These are phyloP conservation scores for Eupeodes corollae DNA, from an alignment of 1,140 invertebrate genomes.

Conservation along the genomic window DNA sequence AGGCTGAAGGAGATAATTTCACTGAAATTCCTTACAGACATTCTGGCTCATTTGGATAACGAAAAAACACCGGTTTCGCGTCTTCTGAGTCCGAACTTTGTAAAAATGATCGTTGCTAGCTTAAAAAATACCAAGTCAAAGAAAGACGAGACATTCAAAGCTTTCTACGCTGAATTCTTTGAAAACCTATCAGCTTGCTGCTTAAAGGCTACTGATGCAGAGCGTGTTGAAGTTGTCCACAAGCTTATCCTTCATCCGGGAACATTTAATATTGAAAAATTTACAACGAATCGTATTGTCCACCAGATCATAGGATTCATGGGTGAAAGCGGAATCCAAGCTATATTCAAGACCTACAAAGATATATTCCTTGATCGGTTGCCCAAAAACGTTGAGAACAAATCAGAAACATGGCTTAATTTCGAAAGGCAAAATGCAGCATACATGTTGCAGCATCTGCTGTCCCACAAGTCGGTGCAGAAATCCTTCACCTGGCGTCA, in stretches of 20 bases:
- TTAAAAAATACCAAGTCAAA: slow-evolving; percentile 41
- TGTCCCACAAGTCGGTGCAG: slow-evolving; percentile 47
- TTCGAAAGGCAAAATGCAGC: slow-evolving; percentile 52
- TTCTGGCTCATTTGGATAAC: slow-evolving; percentile 15
- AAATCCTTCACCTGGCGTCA: slow-evolving; percentile 51
- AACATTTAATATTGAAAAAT: slow-evolving; percentile 58
- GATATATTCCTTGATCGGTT: slow-evolving; percentile 45
- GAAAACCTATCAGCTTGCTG: slow-evolving; percentile 40
- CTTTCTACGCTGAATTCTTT: slow-evolving; percentile 42
- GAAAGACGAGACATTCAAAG: slow-evolving; percentile 38
- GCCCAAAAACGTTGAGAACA: slow-evolving; percentile 35
- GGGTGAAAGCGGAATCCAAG: slow-evolving; percentile 47
- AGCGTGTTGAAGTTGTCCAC: slow-evolving; percentile 45
- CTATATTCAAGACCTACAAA: slow-evolving; percentile 46
- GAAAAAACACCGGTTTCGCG: slow-evolving; percentile 10
- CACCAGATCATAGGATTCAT: slow-evolving; percentile 49
- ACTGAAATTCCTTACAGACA: slow-evolving; percentile 18
- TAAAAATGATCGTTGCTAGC: slow-evolving; percentile 38
- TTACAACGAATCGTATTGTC: slow-evolving; percentile 49
- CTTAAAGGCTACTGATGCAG: slow-evolving; percentile 41
- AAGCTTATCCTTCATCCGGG: slow-evolving; percentile 53
- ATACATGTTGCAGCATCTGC: slow-evolving; percentile 51
- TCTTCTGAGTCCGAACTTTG: slow-evolving; percentile 29
- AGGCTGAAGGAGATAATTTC: slow-evolving; percentile 12
- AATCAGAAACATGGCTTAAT: slow-evolving; percentile 49